Percentiles rank a stretch among this genome's conserved stretches.
Conservation (phyloP, 1,140 invertebrate genomes). For the Drosophila nigrodunni region DNA sequence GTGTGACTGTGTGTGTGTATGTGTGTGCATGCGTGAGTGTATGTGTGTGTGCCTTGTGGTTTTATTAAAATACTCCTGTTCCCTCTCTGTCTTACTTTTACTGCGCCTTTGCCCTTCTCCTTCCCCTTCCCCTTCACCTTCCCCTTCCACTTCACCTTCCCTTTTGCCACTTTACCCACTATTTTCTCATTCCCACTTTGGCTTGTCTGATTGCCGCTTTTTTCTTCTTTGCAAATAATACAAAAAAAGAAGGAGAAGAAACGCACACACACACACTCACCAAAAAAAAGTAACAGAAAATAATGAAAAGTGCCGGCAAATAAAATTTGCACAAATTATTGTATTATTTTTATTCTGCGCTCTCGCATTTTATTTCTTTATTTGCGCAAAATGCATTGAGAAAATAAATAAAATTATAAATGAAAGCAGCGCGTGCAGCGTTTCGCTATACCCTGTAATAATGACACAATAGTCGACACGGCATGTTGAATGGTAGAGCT, state of each 20-base stretch:
- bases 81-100: slow-evolving; percentile 25
- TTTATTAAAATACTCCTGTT: slow-evolving; percentile 74
- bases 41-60: slow-evolving; percentile 46
- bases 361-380: slow-evolving; percentile 65
- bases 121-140: slow-evolving; percentile 2
- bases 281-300: slow-evolving; percentile 38
- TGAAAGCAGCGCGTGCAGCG: slow-evolving; percentile 64
- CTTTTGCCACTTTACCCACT: not conserved
- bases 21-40: slow-evolving; percentile 29
- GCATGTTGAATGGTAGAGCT: not conserved
- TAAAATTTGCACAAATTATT: slow-evolving; percentile 83
- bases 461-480: not conserved
- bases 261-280: not conserved
- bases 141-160: not conserved
- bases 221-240: slow-evolving; percentile 32
- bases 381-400: slow-evolving; percentile 75
- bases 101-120: slow-evolving; percentile 12
- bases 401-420: slow-evolving; percentile 83
- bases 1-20: slow-evolving; percentile 28
- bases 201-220: slow-evolving; percentile 33
- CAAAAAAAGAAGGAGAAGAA: not conserved
- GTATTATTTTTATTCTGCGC: slow-evolving; percentile 38
- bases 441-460: slow-evolving; percentile 33
- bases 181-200: slow-evolving; percentile 29
- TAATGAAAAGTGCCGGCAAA: slow-evolving; percentile 82